phyloP scores from a whole-genome alignment of 2,797 vertebrate genomes.

The Perdix hodgsoniae region DNA sequence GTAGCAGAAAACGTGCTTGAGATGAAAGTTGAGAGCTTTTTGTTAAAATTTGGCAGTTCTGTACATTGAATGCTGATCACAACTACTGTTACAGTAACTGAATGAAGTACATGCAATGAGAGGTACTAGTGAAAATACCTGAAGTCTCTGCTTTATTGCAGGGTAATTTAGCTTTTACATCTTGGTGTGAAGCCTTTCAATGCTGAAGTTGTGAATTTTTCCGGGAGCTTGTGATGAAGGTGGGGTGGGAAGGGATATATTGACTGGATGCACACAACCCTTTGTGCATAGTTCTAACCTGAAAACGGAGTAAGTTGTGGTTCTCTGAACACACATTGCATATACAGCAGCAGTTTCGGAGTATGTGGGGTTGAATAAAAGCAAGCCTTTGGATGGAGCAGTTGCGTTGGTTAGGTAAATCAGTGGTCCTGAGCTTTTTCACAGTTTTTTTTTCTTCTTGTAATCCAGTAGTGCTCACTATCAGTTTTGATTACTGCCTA shows the following conservation, averaged over 20 bases:
- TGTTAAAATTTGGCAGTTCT: constrained; percentile 38
- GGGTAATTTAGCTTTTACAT: constrained; percentile 48
- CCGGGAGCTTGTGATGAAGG: constrained; percentile 50
- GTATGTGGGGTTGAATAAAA: constrained; percentile 60
- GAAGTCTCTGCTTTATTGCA: constrained; percentile 77
- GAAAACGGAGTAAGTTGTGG: constrained; percentile 36
- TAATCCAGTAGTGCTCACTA: constrained; percentile 80
- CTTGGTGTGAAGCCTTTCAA: constrained; percentile 58
- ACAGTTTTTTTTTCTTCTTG: constrained; percentile 78
- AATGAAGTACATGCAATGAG: constrained; percentile 54
- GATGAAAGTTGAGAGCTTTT: constrained; percentile 53
- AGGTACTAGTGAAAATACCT: constrained; percentile 23
- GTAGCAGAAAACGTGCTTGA: constrained; percentile 40
- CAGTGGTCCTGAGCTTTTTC: constrained; percentile 77
- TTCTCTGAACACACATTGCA: constrained; percentile 61
- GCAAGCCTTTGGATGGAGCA: constrained; percentile 69
- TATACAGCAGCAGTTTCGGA: constrained; percentile 75
- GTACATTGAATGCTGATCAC: constrained; percentile 60
- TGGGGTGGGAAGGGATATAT: constrained; percentile 61
- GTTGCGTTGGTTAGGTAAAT: constrained; percentile 78
- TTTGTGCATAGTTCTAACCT: constrained; percentile 59
- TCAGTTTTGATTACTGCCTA: constrained; percentile 79
- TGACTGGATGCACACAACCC: constrained; percentile 59
- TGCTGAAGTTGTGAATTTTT: constrained; percentile 70
- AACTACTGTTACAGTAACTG: constrained; percentile 45